phyloP scores from a whole-genome alignment of 2,888 invertebrate species.

The Archips crataeganus region DNA sequence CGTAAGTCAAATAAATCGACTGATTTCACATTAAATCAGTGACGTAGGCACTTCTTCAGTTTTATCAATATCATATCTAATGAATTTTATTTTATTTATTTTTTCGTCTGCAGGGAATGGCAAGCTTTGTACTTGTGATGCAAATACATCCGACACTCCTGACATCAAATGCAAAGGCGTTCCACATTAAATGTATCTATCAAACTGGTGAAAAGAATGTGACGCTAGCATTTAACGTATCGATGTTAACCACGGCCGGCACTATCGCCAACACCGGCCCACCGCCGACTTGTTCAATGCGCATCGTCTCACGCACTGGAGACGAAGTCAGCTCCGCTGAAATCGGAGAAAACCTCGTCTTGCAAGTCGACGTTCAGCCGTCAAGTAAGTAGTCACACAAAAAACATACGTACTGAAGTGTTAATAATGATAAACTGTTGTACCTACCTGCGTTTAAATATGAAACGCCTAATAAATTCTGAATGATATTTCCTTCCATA shows the following conservation, averaged over 20 bases:
- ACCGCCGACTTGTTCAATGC: conserved; percentile 96
- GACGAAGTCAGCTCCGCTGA: conserved; percentile 96
- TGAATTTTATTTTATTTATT: background rate
- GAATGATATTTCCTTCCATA: background rate
- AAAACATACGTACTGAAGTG: background rate
- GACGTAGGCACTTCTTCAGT: background rate
- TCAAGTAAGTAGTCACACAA: conserved; percentile 79
- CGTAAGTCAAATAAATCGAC: conserved; percentile 80
- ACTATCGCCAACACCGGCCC: conserved; percentile 98
- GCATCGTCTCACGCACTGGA: conserved; percentile 94
- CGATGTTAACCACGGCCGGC: conserved; percentile 97
- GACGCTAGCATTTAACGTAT: conserved; percentile 96
- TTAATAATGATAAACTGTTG: background rate
- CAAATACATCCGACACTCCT: conserved; percentile 98
- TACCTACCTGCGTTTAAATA: background rate
- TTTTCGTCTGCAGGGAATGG: conserved; percentile 89
- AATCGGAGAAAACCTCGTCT: conserved; percentile 95
- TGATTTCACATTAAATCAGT: too few relatives aligned
- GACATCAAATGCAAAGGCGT: conserved; percentile 97
- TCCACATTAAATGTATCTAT: conserved; percentile 98
- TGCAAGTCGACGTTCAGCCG: conserved; percentile 94
- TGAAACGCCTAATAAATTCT: background rate
- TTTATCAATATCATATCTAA: background rate
- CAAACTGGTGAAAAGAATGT: conserved; percentile 97
- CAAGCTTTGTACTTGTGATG: conserved; percentile 96